These are phyloP conservation scores for Drosophila sproati DNA, from an alignment of 1,140 invertebrate species.

Conservation along the genomic window DNA sequence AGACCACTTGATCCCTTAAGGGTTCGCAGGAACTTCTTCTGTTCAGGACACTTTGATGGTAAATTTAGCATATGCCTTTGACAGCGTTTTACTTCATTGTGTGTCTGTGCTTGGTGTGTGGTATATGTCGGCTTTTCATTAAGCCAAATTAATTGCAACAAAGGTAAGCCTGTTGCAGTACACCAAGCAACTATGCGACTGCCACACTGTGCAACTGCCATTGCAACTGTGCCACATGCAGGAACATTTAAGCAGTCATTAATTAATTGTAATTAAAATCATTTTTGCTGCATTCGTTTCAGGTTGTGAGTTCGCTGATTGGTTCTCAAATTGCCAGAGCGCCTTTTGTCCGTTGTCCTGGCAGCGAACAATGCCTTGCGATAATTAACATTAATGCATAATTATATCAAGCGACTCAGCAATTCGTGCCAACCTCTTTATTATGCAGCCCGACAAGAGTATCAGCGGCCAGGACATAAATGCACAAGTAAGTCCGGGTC, in stretches of 20 bases:
- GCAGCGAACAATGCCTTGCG: slow-evolving; percentile 39
- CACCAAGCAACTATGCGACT: background rate
- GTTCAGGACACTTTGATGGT: slow-evolving; percentile 56
- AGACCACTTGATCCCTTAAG: slow-evolving; percentile 40
- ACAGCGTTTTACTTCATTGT: slow-evolving; percentile 54
- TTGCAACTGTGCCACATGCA: slow-evolving; percentile 39
- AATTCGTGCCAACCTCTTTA: slow-evolving; percentile 31
- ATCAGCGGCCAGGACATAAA: slow-evolving; percentile 1
- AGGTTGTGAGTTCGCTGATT: slow-evolving; percentile 62
- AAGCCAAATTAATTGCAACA: slow-evolving; percentile 50
- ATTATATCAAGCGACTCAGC: slow-evolving; percentile 53
- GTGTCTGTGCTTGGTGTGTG: slow-evolving; percentile 8
- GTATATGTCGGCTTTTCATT: slow-evolving; percentile 28
- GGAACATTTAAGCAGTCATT: slow-evolving; percentile 71
- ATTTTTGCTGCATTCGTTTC: slow-evolving; percentile 46
- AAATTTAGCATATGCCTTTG: slow-evolving; percentile 63
- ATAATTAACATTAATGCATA: slow-evolving; percentile 76
- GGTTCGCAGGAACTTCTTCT: slow-evolving; percentile 40
- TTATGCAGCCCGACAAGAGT: slow-evolving; percentile 31
- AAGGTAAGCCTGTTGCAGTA: slow-evolving; percentile 39
- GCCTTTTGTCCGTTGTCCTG: slow-evolving; percentile 25
- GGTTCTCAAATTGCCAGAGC: slow-evolving; percentile 56
- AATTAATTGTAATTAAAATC: slow-evolving; percentile 82
- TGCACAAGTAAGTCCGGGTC: background rate
- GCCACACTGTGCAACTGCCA: slow-evolving; percentile 26